Percentiles rank a stretch among this genome's conserved stretches.
Conservation (phyloP, 2,888 invertebrate genomes). For the Chymomyza amoena region DNA sequence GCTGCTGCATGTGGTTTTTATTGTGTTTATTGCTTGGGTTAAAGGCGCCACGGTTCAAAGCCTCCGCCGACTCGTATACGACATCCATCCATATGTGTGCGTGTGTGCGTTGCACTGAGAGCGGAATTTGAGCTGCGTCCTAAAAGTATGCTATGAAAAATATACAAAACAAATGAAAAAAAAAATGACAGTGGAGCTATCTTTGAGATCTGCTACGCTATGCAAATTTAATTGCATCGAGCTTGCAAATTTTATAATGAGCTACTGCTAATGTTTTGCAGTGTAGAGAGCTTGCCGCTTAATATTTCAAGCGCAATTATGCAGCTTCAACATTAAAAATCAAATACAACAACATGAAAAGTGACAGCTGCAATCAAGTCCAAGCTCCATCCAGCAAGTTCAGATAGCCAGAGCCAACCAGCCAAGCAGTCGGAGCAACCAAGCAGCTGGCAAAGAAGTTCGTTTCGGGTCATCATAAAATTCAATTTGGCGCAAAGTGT, state of each 20-base stretch:
- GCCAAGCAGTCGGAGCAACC: too few relatives aligned
- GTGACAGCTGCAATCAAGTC: slow-evolving; percentile 66
- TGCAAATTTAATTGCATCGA: slow-evolving; percentile 39
- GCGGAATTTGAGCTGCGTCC: slow-evolving; percentile 11
- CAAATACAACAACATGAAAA: slow-evolving; percentile 58
- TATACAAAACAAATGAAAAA: background rate
- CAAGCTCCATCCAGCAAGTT: background rate
- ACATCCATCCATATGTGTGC: background rate
- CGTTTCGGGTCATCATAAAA: slow-evolving; percentile 63
- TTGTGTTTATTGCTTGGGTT: slow-evolving; percentile 25
- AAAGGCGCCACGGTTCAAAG: slow-evolving; percentile 15
- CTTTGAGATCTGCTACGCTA: slow-evolving; percentile 9
- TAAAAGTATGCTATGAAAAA: slow-evolving; percentile 43
- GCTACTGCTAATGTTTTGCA: slow-evolving; percentile 19
- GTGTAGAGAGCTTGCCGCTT: slow-evolving; percentile 15
- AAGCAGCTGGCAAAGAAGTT: slow-evolving; percentile 2
- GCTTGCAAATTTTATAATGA: slow-evolving; percentile 45
- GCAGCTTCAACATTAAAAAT: slow-evolving; percentile 66
- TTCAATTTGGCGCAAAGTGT: slow-evolving; percentile 74
- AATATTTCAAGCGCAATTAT: slow-evolving; percentile 67
- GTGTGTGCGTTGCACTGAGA: background rate
- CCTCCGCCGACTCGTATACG: background rate
- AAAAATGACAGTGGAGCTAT: background rate
- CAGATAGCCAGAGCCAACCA: too few relatives aligned
- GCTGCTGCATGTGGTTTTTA: slow-evolving; percentile 68